These are phyloP conservation scores for Carcina quercana DNA, from an alignment of 2,888 invertebrate species.

Conservation along the genomic window DNA sequence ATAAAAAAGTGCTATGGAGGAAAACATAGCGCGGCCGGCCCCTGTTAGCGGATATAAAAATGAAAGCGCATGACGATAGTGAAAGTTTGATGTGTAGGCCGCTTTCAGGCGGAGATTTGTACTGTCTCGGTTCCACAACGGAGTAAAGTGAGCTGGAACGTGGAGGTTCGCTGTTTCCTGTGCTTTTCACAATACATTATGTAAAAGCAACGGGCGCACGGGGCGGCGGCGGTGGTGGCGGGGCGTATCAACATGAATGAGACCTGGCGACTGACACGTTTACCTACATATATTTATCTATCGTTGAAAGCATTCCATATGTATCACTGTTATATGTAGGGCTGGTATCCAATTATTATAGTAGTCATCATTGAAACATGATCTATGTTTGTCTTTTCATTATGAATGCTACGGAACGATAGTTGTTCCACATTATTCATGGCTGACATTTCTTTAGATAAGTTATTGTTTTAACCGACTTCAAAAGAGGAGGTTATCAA, in stretches of 20 bases:
- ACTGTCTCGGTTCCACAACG: conserved; percentile 55
- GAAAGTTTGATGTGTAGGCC: conserved; percentile 75
- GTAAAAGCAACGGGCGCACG: conserved; percentile 36
- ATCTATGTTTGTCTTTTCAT: too few relatives aligned
- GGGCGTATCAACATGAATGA: conserved; percentile 60
- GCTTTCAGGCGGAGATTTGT: conserved; percentile 67
- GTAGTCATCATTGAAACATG: too few relatives aligned
- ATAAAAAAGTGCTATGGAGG: conserved; percentile 35
- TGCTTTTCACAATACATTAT: conserved; percentile 48
- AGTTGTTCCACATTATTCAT: too few relatives aligned
- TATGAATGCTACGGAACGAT: too few relatives aligned
- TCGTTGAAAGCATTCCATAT: too few relatives aligned
- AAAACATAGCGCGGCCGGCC: conserved; percentile 57
- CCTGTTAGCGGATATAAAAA: conserved; percentile 63
- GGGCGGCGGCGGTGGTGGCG: conserved; percentile 42
- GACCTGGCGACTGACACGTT: conserved; percentile 51
- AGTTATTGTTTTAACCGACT: too few relatives aligned
- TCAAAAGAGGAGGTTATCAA: too few relatives aligned
- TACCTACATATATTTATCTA: conserved; percentile 36
- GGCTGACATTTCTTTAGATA: too few relatives aligned
- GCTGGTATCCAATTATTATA: too few relatives aligned
- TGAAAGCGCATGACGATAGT: conserved; percentile 69
- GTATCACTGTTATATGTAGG: too few relatives aligned
- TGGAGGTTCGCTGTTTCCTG: conserved; percentile 31
- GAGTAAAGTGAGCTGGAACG: conserved; percentile 45